These are phyloP conservation scores for Nothura maculosa DNA, from an alignment of 2,797 vertebrate species.

Conservation along the genomic window DNA sequence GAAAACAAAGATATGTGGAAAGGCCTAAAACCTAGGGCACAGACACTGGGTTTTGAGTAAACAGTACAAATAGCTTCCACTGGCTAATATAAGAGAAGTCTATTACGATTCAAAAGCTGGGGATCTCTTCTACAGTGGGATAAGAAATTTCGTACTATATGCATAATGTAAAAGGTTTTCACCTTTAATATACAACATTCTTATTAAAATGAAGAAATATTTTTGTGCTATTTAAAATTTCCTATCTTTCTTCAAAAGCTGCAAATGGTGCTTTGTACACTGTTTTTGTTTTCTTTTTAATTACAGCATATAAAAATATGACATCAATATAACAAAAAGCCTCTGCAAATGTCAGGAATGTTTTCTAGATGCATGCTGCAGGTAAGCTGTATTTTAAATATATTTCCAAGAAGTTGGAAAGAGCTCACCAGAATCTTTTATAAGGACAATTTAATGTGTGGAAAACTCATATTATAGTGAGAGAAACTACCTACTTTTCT, in stretches of 20 bases:
- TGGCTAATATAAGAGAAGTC: not conserved
- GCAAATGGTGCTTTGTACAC: not conserved
- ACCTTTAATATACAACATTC: not conserved
- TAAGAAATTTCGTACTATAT: not conserved
- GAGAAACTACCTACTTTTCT: not conserved
- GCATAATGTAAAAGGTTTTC: not conserved
- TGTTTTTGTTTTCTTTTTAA: not conserved
- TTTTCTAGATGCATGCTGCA: not conserved
- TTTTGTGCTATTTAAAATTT: not conserved
- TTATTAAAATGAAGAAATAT: not conserved
- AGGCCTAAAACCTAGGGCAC: not conserved
- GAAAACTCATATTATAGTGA: not conserved
- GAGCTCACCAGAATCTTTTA: not conserved
- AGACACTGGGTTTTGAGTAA: not conserved
- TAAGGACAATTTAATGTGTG: not conserved
- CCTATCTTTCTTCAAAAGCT: not conserved
- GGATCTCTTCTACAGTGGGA: not conserved
- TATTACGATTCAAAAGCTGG: not conserved
- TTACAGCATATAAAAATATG: constrained; percentile 8
- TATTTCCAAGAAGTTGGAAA: not conserved
- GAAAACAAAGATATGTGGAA: not conserved
- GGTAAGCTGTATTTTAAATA: constrained; percentile 20
- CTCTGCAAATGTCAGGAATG: not conserved
- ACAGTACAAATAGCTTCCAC: not conserved
- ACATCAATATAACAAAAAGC: not conserved